Conservation (phyloP, 2,888 invertebrate genomes). For the Saturnia pavonia region DNA sequence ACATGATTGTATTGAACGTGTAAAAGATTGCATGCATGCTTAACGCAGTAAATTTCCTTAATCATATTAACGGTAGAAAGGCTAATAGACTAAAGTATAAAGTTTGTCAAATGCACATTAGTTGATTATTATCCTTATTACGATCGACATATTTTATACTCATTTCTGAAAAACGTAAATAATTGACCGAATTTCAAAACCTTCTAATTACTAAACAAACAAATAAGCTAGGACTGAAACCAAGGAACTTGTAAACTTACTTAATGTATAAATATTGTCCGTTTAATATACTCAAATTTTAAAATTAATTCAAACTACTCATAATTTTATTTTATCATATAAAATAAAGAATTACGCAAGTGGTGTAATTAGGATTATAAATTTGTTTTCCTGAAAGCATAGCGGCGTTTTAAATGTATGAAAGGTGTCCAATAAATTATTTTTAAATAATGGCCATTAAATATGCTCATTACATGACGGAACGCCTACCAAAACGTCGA, state of each 20-base stretch:
- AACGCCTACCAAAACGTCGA: constrained; percentile 69
- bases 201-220: neutral
- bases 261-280: neutral
- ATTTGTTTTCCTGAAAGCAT: constrained; percentile 25
- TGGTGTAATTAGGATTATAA: constrained; percentile 22
- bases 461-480: constrained; percentile 69
- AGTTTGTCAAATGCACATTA: too few species aligned
- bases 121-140: too few species aligned
- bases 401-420: constrained; percentile 41
- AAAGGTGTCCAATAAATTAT: constrained; percentile 53
- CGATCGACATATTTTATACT: too few species aligned
- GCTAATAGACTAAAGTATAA: too few species aligned
- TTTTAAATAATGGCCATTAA: constrained; percentile 61
- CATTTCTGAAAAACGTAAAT: neutral
- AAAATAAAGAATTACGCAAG: constrained; percentile 3
- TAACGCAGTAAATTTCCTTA: neutral
- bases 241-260: neutral
- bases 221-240: neutral
- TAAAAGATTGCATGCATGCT: neutral
- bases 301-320: too few species aligned
- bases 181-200: neutral
- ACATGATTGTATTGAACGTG: neutral
- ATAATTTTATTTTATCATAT: neutral
- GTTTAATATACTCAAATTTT: too few species aligned
- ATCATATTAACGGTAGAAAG: neutral